These are phyloP conservation scores for Ectropis grisescens DNA, from an alignment of 1,140 invertebrate species.

Conservation along the genomic window DNA sequence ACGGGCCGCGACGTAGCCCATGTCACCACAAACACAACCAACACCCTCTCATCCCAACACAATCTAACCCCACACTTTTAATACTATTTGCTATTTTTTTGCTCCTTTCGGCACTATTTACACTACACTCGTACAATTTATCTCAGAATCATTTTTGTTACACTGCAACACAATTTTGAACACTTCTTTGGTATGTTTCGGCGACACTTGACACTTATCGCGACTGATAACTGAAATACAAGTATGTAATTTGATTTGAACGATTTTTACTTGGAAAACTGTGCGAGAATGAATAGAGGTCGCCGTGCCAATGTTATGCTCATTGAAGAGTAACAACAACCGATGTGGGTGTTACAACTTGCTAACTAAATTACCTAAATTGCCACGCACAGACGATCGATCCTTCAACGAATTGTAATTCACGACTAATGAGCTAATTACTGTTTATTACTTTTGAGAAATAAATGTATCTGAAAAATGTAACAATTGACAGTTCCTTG, in stretches of 20 bases:
- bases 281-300: conserved; percentile 45
- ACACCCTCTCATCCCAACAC: conserved; percentile 45
- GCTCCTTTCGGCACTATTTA: conserved; percentile 28
- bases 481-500: conserved; percentile 61
- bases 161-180: conserved; percentile 46
- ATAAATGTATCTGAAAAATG: conserved; percentile 32
- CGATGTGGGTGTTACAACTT: conserved; percentile 32
- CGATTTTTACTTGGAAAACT: too few species aligned
- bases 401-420: conserved; percentile 4
- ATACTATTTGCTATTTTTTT: conserved; percentile 39
- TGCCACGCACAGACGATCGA: conserved; percentile 10
- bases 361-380: conserved; percentile 18
- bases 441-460: conserved; percentile 15
- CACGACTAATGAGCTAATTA: conserved; percentile 18
- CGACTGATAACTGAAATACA: too few species aligned
- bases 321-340: conserved; percentile 64
- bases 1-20: conserved; percentile 46
- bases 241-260: too few species aligned
- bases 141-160: conserved; percentile 64
- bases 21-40: conserved; percentile 43
- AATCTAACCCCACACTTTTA: conserved; percentile 37
- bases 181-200: conserved; percentile 36
- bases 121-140: conserved; percentile 58
- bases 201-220: conserved; percentile 47
- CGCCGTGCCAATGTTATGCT: conserved; percentile 62